These are phyloP conservation scores for Strix aluco DNA, from an alignment of 2,113 vertebrate species.

Conservation along the genomic window DNA sequence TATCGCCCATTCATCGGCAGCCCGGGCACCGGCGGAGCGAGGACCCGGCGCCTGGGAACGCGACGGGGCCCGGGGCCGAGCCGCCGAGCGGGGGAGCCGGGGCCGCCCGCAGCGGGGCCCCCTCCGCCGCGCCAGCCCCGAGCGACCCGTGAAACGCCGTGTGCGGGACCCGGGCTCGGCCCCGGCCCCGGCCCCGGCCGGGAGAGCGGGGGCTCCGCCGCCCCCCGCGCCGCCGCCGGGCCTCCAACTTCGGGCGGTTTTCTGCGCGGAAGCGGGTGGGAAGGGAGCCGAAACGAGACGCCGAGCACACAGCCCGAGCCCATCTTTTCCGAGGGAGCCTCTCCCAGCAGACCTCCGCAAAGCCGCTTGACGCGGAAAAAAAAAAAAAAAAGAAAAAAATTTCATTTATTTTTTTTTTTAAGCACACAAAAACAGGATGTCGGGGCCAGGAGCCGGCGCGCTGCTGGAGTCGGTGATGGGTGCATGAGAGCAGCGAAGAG, in stretches of 20 bases:
- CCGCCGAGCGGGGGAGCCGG: neutral
- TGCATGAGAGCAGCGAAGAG: constrained; percentile 35
- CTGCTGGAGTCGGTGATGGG: constrained; percentile 5
- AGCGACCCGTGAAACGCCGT: neutral
- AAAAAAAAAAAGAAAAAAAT: neutral
- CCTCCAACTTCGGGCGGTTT: neutral
- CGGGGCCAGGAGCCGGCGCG: constrained; percentile 7
- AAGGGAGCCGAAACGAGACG: neutral
- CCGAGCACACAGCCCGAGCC: neutral
- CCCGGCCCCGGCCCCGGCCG: neutral
- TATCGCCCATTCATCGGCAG: neutral
- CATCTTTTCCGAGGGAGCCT: neutral
- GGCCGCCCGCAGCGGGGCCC: neutral
- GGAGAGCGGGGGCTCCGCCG: neutral
- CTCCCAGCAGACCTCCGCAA: neutral
- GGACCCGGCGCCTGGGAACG: neutral
- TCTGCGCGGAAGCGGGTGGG: neutral
- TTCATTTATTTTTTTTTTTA: neutral
- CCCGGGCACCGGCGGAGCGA: neutral
- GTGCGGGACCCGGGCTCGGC: neutral
- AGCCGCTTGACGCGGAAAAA: neutral
- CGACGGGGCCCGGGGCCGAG: neutral
- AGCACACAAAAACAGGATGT: constrained; percentile 61
- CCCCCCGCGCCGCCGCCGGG: neutral
- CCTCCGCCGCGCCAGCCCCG: neutral